Percentiles rank a stretch among this genome's conserved stretches.
Evolutionary conservation across 37 sponge, comb jelly and placozoan genomes (phyloP).

Genomic region (Halichondria panicea): DNA sequence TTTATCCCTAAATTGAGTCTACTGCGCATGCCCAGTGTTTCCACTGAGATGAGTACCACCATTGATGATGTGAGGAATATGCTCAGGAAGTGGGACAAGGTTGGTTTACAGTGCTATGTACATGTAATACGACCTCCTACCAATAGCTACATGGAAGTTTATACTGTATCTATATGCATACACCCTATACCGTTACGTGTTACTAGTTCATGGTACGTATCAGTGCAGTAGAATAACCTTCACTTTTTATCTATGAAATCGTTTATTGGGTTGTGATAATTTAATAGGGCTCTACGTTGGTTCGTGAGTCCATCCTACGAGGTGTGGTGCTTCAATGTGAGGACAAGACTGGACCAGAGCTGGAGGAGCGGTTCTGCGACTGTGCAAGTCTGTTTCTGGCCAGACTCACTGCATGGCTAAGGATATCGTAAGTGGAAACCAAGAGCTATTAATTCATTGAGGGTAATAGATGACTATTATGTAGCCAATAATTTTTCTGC

Average conservation of each 20-base stretch:
- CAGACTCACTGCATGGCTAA: conserved; percentile 92
- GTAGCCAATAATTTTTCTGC: neutral
- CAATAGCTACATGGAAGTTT: too few relatives aligned
- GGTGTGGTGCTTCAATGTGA: conserved; percentile 79
- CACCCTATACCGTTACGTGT: too few relatives aligned
- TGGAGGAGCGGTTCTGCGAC: conserved; percentile 89
- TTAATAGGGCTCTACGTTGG: conserved; percentile 62
- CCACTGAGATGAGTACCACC: too few relatives aligned
- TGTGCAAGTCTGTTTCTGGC: conserved; percentile 97
- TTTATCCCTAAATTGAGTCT: too few relatives aligned
- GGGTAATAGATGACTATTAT: neutral
- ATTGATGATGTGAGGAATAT: conserved; percentile 48
- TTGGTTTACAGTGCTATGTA: neutral
- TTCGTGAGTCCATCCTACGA: conserved; percentile 67
- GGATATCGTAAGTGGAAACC: conserved; percentile 74
- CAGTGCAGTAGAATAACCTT: too few relatives aligned
- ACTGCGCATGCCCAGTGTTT: too few relatives aligned
- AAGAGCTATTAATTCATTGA: neutral
- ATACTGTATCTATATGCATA: too few relatives aligned
- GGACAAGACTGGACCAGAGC: conserved; percentile 85
- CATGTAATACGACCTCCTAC: neutral
- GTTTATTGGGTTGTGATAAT: too few relatives aligned
- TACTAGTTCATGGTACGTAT: too few relatives aligned
- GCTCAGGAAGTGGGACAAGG: conserved; percentile 71
- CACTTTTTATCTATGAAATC: too few relatives aligned